A percentile compares a stretch with the other conserved stretches of the same genome.
These are phyloP conservation scores for Drosophila borealis DNA, from an alignment of 2,888 invertebrate species.

Conservation along the genomic window DNA sequence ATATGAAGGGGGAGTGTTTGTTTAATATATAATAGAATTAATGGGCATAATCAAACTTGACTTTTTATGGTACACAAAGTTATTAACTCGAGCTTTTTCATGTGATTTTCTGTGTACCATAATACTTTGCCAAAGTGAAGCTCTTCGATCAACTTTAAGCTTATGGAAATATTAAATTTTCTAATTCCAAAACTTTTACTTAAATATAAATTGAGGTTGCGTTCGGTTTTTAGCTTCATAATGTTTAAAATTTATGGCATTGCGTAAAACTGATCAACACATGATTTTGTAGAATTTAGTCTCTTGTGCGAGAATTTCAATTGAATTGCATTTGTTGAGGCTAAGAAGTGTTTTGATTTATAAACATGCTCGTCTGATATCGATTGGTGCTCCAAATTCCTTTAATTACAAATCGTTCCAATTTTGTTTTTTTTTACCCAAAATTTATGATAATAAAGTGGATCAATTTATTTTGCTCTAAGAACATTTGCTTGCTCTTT, in stretches of 20 bases:
- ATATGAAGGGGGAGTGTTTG: slow-evolving; percentile 5
- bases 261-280: not conserved
- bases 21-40: slow-evolving; percentile 11
- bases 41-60: slow-evolving; percentile 16
- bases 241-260: slow-evolving; percentile 4
- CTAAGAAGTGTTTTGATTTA: not conserved
- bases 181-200: not conserved
- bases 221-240: slow-evolving; percentile 6
- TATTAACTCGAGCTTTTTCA: slow-evolving; percentile 2
- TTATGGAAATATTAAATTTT: not conserved
- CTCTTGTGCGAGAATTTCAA: slow-evolving; percentile 1
- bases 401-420: not conserved
- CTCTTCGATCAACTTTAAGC: not conserved
- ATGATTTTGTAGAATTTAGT: not conserved
- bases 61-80: slow-evolving; percentile 14
- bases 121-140: not conserved
- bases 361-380: not conserved
- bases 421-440: not conserved
- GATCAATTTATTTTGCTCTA: not conserved
- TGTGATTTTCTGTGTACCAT: too few species aligned
- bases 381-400: slow-evolving; percentile 6
- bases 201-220: not conserved
- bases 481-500: not conserved
- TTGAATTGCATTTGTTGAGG: not conserved
- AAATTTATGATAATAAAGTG: not conserved